Base-by-base conservation (phyloP, 2,113 vertebrate species). In the Oenanthe oenanthe region DNA sequence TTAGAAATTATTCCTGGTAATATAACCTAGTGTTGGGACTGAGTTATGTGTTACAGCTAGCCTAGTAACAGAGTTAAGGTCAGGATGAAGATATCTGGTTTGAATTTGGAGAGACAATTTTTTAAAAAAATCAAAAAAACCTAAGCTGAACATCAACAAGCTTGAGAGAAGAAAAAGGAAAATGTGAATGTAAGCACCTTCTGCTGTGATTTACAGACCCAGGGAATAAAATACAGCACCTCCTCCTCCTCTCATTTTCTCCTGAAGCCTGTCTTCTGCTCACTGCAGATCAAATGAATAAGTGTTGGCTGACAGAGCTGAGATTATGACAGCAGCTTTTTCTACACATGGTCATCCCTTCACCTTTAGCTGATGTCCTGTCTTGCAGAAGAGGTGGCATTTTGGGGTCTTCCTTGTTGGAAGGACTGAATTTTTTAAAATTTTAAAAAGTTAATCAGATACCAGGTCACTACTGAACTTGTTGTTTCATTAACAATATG, bases 401-500 rank as follows among this genome's bases (percentile, higher is more conserved):
- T 91, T 96, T 95, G 77, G 85, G 8, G 42, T 95, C 58, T 85
- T 95, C 48, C 61, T 88, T 75, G 19, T 87, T 56, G 45, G 40
- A 85, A 61, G 71, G 66, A 83, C 5, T 61, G 34, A 40, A 6
- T 4, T 78, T 65, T 67, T 16, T 1, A 51, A 28, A 76, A 81
- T 90, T 61, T 82, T 25, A 32, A 32, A n/a, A 54, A 34, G 25
- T 89, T 57, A 60, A 31, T 61, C n/a, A 60, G 20, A 21, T 75
- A 40, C 32, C 50, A 76, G 28, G 17, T 79, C 7, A 7, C n/a
- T 57, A 26, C 43, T 61, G 36, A 67, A 26, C 12, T 68, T 84
- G 43, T 60, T 60, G 60, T 43, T 63, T 43, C 58, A 50, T 62
- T 51, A 89, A 78, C 9, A 34, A 21, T 25, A 9, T 31, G 19